Evolutionary conservation across 2,797 vertebrate genomes (phyloP), one percentile per base, ranked within the genome.

Genomic region (Anisognathus igniventris): DNA sequence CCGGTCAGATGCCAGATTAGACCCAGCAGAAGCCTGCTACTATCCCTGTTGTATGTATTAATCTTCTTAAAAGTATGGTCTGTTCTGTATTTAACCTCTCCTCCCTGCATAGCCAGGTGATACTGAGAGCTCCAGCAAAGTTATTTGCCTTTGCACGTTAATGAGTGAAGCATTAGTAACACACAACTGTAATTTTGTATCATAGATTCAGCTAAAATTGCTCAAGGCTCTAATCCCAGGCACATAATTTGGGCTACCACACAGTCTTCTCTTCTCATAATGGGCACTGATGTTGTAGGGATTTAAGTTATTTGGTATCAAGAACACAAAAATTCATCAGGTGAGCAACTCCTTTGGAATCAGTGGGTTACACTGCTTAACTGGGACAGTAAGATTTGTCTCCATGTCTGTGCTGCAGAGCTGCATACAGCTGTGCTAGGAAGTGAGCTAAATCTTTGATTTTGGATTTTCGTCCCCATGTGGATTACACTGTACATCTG

Each of bases 31-130:
- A 96, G 85, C 85, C 85, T 83, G 67, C 54, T 86, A 88, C 92
- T 93, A 73, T 67, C 95, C 67, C 76, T 86, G 76, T 66, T 92
- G 76, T 94, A 66, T 33, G 33, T 66, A 67, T 85, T 97, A 96
- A 96, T 96, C 96, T 88, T 86, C 91, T 96, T 95, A 90, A 50
- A 91, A 90, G 60, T 82, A 73, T 82, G 53, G 79, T 86, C 64
- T 96, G 87, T 58, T 93, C 83, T 93, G 87, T 91, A 82, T 94
- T 96, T 97, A 92, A 95, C 91, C 93, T 95, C 87, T 88, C 30
- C 23, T 88, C 53, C 51, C 73, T 50, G 17, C 25, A 31, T 3
- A 82, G 53, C 39, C 85, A 93, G 92, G 90, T 93, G 90, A 92
- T 77, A 86, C 42, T 0, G 0, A 84, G 60, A 73, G 58, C 37